Evolutionary conservation across 2,888 invertebrate genomes (phyloP), one percentile per base, ranked within the genome.

Genomic region (Volucella inanis): DNA sequence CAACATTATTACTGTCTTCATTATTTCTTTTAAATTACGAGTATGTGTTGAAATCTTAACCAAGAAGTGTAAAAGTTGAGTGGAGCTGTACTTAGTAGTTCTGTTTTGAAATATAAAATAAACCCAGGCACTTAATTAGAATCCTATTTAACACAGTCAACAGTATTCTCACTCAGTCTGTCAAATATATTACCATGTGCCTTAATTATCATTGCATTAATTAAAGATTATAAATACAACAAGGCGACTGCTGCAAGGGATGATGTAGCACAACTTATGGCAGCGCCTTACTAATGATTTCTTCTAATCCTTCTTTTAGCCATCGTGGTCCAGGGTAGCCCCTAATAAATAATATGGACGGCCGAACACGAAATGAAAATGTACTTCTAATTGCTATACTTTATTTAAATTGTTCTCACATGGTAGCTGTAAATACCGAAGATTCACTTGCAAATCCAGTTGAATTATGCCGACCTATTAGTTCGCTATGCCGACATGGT

Each of bases 331-430:
- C 31, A 52, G 45, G 55, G 15, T 49, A 80, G 47, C 71, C 49
- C 55, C 41, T 11, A 71, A 84, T 84, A 84, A 84, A 84, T 84
- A 76, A 84, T 71, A 80, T 67, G 49, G 84, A 76, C 80, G 80
- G 84, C 50, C 80, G 49, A 75, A 80, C 84, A 84, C 80, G 75
- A 76, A 84, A 84, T 80, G 84, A 84, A 84, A 80, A 80, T 84
- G 84, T 84, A 71, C 75, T 80, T 75, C 80, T 84, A 84, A 84
- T 84, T 80, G 84, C 70, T 61, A 71, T 79, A 80, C 84, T 84
- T 84, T 84, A 76, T 84, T 80, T 80, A 84, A 84, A 80, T 80
- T 80, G 84, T 84, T 84, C 80, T 84, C 84, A 84, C 84, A 80
- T 84, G 84, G 84, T 80, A 84, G 84, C 75, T 59, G 84, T 79